Evolutionary conservation across 2,797 vertebrate species (phyloP).

Genomic region (Xyrichtys novacula): DNA sequence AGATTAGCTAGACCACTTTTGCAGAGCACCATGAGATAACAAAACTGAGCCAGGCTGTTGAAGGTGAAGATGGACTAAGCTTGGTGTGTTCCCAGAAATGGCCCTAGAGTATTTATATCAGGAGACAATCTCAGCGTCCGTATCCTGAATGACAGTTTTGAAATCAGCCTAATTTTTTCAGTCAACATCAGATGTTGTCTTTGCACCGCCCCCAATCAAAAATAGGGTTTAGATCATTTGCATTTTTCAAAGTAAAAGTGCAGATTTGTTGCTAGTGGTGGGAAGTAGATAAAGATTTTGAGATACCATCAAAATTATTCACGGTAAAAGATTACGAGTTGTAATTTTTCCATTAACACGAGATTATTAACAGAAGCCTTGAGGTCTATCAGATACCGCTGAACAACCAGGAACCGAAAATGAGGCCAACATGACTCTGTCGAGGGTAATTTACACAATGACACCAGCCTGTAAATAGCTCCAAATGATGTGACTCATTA

Average conservation of each 20-base stretch:
- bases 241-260: neutral
- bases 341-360: slow-evolving; percentile 34
- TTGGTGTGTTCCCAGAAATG: too few species aligned
- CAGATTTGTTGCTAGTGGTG: neutral
- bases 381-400: slow-evolving; percentile 59
- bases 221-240: too few species aligned
- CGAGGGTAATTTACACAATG: slow-evolving; percentile 36
- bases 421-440: slow-evolving; percentile 28
- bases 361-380: slow-evolving; percentile 46
- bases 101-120: too few species aligned
- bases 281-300: slow-evolving; percentile 3
- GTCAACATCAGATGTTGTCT: too few species aligned
- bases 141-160: too few species aligned
- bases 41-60: too few species aligned
- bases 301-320: slow-evolving; percentile 55
- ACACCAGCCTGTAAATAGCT: slow-evolving; percentile 45
- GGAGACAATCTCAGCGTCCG: too few species aligned
- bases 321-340: slow-evolving; percentile 46
- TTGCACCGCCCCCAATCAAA: too few species aligned
- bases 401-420: slow-evolving; percentile 47
- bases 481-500: slow-evolving; percentile 48
- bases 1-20: too few species aligned
- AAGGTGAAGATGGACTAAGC: too few species aligned
- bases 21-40: too few species aligned
- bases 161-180: too few species aligned